Evolutionary conservation across 1,140 invertebrate genomes (phyloP), one percentile per base, ranked within the genome.

Genomic region (Meloidogyne chitwoodi): DNA sequence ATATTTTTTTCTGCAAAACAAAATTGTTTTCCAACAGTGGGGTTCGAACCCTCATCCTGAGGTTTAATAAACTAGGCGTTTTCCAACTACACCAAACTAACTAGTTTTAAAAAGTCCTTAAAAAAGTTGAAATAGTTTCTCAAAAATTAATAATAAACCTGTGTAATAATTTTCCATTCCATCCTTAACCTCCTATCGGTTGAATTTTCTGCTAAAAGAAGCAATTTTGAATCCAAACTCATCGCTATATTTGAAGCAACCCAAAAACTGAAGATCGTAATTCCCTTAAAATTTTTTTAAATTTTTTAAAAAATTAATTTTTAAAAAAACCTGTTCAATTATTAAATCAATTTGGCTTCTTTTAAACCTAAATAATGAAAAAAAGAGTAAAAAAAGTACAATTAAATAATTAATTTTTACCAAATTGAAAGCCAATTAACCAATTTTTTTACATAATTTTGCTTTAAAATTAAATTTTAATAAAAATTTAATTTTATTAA

Each of bases 251-350:
- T 76, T 6, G 75, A 56, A 14, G 75, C 75, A 11, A 77, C 75
- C 75, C 75, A 77, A 77, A 62, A 77, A 62, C 75, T 77, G 38
- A 77, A 77, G n/a, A 38, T 19, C 16, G 73, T 65, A 8, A 77
- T 38, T n/a, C 75, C 75, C 75, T 77, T 41, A 12, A 66, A 27
- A 26, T 8, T 24, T 26, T 38, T 11, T 27, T 16, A 24, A 65
- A 24, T 12, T 65, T 19, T 24, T 14, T 12, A 16, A 76, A 14
- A 44, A 26, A n/a, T 14, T 24, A 1, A 26, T 19, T 19, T 41
- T 14, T 11, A 41, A 10, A 31, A 14, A 27, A 69, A 68, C 74
- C 63, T 75, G 74, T 29, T 67, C 22, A 22, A 75, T 41, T 14
- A 75, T 19, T 4, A 75, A 63, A 5, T 75, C 69, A 27, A 75